Conservation (phyloP, 2,113 vertebrate species). For the Dryoscopus gambensis region DNA sequence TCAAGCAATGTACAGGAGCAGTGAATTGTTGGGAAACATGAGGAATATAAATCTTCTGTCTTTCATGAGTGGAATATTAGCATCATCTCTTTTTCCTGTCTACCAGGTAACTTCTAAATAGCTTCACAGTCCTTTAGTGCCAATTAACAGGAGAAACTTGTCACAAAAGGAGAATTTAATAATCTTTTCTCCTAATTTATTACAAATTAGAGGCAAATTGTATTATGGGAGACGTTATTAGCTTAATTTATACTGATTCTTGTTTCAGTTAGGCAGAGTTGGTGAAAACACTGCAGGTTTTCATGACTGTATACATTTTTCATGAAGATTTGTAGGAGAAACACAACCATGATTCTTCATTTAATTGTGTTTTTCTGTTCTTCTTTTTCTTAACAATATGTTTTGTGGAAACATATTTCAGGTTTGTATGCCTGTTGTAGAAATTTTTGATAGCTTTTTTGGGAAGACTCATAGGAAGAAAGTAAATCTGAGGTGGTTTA, state of each 20-base stretch:
- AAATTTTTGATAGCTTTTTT: not conserved
- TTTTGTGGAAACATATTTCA: not conserved
- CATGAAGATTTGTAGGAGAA: not conserved
- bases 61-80: not conserved
- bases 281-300: not conserved
- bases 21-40: not conserved
- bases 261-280: not conserved
- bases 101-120: not conserved
- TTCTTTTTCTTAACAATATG: not conserved
- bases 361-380: not conserved
- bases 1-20: not conserved
- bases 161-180: not conserved
- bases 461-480: not conserved
- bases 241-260: not conserved
- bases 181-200: not conserved
- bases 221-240: not conserved
- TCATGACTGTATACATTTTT: not conserved
- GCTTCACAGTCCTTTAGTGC: not conserved
- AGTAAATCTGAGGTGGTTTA: not conserved
- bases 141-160: not conserved
- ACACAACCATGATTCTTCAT: not conserved
- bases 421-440: not conserved
- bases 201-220: not conserved
- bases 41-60: accelerated
- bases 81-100: not conserved